Evolutionary conservation across 2,113 vertebrate genomes (phyloP), one percentile per base, ranked within the genome.

Genomic region (Ceyx margarethae): DNA sequence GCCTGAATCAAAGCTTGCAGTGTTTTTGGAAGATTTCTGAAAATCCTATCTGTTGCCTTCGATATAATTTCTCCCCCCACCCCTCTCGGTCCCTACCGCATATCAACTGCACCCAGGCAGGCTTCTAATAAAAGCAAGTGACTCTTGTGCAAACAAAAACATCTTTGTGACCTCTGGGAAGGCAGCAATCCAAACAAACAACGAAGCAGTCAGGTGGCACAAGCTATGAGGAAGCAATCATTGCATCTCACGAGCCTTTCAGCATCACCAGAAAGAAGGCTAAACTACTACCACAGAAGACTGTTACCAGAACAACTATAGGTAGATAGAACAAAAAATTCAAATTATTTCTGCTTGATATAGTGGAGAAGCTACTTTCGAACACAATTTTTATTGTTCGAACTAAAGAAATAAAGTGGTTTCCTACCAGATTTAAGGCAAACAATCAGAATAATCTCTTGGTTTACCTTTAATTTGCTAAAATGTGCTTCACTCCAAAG

Each of bases 71-170:
- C 37, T 69, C 20, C 19, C 15, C 19, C 58, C 40, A 74, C 74
- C 81, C 72, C 79, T 85, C 77, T 94, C 28, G 8, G 28, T 95
- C 82, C 87, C 91, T 84, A 88, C 85, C 90, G 91, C 95, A 5
- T 96, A 96, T 97, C 97, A 97, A 96, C 95, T 96, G 96, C 87
- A 91, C 71, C 81, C 91, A 88, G 85, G 42, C 91, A 93, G 90
- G 90, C 81, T 97, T 95, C 95, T 97, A 96, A 98, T 97, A 97
- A 97, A 97, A 97, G 97, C 85, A 93, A 96, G 78, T 92, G 91
- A 96, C 96, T 96, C 93, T 46, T 37, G 56, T 29, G 35, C 96
- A 97, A 95, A 97, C 95, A 95, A 97, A 96, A 95, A 93, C 61
- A 26, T 90, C 87, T 91, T 94, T 93, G 96, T 96, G 94, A 95